A percentile compares a stretch with the other conserved stretches of the same genome.
phyloP scores from a whole-genome alignment of 2,113 vertebrate genomes.

The Dunckerocampus dactyliophorus region DNA sequence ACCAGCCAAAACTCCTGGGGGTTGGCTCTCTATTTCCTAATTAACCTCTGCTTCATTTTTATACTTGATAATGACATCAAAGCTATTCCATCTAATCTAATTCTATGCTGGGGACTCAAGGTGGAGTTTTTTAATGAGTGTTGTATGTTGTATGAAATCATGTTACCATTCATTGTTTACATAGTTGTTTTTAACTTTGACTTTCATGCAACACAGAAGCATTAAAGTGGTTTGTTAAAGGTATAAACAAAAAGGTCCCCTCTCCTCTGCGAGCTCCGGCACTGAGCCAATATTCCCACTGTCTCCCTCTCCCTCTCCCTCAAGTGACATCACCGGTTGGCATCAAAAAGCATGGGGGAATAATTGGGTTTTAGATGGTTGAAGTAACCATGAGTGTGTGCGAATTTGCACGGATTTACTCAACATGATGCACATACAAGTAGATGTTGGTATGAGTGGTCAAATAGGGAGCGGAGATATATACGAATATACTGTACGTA shows the following conservation, averaged over 20 bases:
- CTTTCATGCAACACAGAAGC: neutral
- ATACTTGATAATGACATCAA: neutral
- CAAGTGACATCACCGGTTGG: constrained; percentile 75
- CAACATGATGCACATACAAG: constrained; percentile 56
- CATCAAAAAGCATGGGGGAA: constrained; percentile 55
- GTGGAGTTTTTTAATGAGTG: too few species aligned
- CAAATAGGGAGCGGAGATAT: neutral
- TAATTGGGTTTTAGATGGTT: constrained; percentile 72
- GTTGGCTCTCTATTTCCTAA: constrained; percentile 15
- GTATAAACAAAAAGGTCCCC: constrained; percentile 4
- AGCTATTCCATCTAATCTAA: too few species aligned
- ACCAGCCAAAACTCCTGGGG: constrained; percentile 42
- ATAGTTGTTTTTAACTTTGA: neutral
- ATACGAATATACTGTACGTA: too few species aligned
- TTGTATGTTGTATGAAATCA: too few species aligned
- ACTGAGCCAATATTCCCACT: constrained; percentile 56
- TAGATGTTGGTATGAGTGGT: constrained; percentile 22
- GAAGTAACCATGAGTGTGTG: constrained; percentile 48
- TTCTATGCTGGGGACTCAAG: too few species aligned
- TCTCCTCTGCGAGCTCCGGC: constrained; percentile 40
- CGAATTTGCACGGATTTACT: constrained; percentile 53
- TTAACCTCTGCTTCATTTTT: constrained; percentile 29
- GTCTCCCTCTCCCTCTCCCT: constrained; percentile 34
- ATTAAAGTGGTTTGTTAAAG: neutral
- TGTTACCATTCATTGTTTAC: too few species aligned